A percentile compares a stretch with the other conserved stretches of the same genome.
phyloP scores from a whole-genome alignment of 2,888 invertebrate species.

The Eueremaeus valkanovi region DNA sequence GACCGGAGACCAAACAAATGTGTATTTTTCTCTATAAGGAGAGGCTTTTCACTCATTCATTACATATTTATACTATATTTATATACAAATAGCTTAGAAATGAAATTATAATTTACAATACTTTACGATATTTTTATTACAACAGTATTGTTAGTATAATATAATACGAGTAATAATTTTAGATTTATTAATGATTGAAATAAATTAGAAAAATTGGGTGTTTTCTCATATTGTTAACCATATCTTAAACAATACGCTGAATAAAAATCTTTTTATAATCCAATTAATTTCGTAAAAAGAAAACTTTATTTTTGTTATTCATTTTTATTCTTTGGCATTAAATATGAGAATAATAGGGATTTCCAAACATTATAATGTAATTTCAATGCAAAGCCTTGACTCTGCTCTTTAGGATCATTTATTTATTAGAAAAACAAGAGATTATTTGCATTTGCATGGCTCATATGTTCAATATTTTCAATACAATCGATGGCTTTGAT shows the following conservation, averaged over 20 bases:
- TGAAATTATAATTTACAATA: no score
- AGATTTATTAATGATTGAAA: not conserved
- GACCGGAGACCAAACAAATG: not conserved
- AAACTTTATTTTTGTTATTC: not conserved
- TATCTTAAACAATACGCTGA: not conserved
- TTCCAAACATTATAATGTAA: not conserved
- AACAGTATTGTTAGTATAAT: no score
- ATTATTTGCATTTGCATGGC: no score
- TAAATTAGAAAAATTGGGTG: not conserved
- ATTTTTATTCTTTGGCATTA: not conserved
- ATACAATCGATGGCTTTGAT: not conserved
- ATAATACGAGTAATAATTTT: not conserved
- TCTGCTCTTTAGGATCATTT: not conserved
- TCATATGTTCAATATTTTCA: not conserved
- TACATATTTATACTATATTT: not conserved
- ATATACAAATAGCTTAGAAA: no score
- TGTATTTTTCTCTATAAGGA: not conserved
- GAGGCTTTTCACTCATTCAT: not conserved
- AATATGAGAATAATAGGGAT: not conserved
- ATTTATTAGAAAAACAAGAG: not conserved
- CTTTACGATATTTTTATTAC: no score
- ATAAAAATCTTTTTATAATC: not conserved
- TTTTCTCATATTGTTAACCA: not conserved
- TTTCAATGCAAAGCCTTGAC: not conserved
- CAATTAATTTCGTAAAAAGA: not conserved